A percentile compares a stretch with the other conserved stretches of the same genome.
Evolutionary conservation across 1,140 invertebrate genomes (phyloP).

Genomic region (Metaphire vulgaris): DNA sequence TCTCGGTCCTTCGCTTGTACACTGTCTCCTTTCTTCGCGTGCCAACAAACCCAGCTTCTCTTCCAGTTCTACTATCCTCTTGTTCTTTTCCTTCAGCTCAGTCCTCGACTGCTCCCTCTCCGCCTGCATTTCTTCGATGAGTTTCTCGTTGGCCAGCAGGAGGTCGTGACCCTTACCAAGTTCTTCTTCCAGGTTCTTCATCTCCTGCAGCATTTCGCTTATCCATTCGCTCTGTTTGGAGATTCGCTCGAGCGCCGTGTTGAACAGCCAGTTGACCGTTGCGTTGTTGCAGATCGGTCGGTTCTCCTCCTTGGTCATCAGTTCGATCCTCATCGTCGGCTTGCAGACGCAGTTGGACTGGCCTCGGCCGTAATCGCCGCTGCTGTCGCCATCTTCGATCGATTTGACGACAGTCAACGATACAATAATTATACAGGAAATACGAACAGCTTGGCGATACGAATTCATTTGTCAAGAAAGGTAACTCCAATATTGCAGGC

Average conservation of each 20-base stretch:
- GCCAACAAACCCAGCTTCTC: no score
- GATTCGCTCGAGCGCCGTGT: slow-evolving; percentile 3
- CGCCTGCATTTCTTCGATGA: not conserved
- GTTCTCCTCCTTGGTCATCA: not conserved
- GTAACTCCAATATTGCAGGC: no score
- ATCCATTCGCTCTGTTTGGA: not conserved
- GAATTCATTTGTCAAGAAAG: no score
- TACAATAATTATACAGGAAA: no score
- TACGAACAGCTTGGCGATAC: no score
- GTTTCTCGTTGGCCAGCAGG: not conserved
- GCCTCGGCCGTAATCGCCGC: no score
- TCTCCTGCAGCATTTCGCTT: not conserved
- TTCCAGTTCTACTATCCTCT: not conserved
- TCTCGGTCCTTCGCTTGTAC: no score
- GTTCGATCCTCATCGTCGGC: not conserved
- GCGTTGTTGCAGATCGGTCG: not conserved
- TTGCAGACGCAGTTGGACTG: not conserved
- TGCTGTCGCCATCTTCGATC: no score
- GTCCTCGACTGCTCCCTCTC: not conserved
- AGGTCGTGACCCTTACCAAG: not conserved
- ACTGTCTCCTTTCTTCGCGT: no score
- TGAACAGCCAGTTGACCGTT: slow-evolving; percentile 2
- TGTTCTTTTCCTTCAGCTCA: not conserved
- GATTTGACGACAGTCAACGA: no score
- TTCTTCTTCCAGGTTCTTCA: not conserved